phyloP scores from a whole-genome alignment of 2,888 invertebrate genomes.

The Sipha maydis region DNA sequence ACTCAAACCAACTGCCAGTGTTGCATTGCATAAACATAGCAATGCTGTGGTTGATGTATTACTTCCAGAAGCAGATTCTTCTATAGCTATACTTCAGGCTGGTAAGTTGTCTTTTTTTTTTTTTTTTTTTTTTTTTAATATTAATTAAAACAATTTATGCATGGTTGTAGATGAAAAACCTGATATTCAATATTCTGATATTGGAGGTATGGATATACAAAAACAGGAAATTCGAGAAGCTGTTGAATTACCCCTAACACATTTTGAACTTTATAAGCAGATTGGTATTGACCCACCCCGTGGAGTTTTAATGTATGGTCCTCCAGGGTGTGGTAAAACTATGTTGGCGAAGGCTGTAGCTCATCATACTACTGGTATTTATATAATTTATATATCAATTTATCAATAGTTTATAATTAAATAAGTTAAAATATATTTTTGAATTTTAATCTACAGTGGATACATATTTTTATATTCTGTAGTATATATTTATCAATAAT shows the following conservation, averaged over 20 bases:
- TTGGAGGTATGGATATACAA: conserved; percentile 99
- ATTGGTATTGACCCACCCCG: conserved; percentile 98
- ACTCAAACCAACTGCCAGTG: conserved; percentile 96
- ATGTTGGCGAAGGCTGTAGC: conserved; percentile 99
- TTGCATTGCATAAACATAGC: conserved; percentile 98
- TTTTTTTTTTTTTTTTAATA: neutral
- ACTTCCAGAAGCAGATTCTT: conserved; percentile 98
- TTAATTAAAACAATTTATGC: neutral
- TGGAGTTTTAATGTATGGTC: conserved; percentile 98
- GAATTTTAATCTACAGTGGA: no score
- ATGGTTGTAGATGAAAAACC: conserved; percentile 87
- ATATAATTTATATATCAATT: neutral
- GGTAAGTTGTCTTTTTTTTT: conserved; percentile 69
- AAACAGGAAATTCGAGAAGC: conserved; percentile 99
- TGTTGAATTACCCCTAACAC: conserved; percentile 96
- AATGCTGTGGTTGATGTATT: conserved; percentile 99
- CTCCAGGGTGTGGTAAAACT: conserved; percentile 99
- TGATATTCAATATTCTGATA: conserved; percentile 95
- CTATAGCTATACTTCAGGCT: conserved; percentile 97
- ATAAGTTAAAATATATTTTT: no score
- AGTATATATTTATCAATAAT: no score
- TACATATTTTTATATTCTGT: no score
- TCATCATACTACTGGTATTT: conserved; percentile 91
- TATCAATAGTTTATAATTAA: no score
- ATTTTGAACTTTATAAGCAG: conserved; percentile 98